phyloP scores from a whole-genome alignment of 37 sponge, comb jelly and placozoan species.

The Spongilla lacustris region DNA sequence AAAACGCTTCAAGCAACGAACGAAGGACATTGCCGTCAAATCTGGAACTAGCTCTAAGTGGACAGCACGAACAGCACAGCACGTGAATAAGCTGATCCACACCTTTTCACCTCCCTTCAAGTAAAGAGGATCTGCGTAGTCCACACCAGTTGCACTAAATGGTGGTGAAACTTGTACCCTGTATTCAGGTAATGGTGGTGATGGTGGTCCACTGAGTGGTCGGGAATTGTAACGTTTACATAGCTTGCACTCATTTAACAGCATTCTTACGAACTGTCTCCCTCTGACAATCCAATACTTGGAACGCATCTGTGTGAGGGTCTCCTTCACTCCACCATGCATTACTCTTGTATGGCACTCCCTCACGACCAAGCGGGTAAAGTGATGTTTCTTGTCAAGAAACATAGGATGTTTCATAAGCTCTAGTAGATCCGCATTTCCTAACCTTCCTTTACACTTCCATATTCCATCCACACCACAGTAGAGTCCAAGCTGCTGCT shows the following conservation, averaged over 20 bases:
- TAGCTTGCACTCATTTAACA: slow-evolving; percentile 10
- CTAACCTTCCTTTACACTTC: slow-evolving; percentile 33
- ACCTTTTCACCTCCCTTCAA: slow-evolving; percentile 14
- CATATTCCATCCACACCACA: slow-evolving; percentile 12
- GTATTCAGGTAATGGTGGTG: slow-evolving; percentile 17
- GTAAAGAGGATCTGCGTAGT: slow-evolving; percentile 14
- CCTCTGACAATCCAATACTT: slow-evolving; percentile 33
- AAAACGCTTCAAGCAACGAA: slow-evolving; percentile 27
- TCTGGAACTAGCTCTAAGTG: slow-evolving; percentile 36
- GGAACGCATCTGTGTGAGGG: slow-evolving; percentile 24
- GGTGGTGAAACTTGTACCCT: slow-evolving; percentile 20
- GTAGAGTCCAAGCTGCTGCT: slow-evolving; percentile 19
- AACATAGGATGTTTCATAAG: slow-evolving; percentile 18
- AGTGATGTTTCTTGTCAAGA: slow-evolving; percentile 14
- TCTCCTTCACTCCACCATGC: slow-evolving; percentile 34
- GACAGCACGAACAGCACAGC: slow-evolving; percentile 31
- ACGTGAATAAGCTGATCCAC: slow-evolving; percentile 25
- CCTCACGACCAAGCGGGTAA: slow-evolving; percentile 25
- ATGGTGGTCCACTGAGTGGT: background rate
- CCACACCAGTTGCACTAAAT: slow-evolving; percentile 20
- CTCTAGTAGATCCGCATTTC: slow-evolving; percentile 18
- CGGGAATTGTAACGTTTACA: too few species aligned
- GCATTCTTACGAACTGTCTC: slow-evolving; percentile 19
- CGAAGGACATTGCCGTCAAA: slow-evolving; percentile 18
- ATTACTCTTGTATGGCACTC: slow-evolving; percentile 6